These are phyloP conservation scores for Ictalurus punctatus DNA, from an alignment of 2,113 vertebrate genomes.

Conservation along the genomic window DNA sequence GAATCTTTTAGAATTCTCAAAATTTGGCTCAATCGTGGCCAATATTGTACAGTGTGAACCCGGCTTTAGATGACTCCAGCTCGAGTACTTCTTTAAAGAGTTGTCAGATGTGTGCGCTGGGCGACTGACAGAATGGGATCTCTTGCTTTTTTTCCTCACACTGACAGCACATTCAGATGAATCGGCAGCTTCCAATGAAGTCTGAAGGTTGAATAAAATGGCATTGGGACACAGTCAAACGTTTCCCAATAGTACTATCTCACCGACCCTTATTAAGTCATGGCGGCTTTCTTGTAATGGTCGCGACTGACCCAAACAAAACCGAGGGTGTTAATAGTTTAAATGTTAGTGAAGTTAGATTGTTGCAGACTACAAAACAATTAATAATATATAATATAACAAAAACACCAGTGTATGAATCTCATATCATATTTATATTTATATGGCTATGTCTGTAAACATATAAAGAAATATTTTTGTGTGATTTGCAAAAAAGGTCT, in stretches of 20 bases:
- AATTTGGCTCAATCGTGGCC: no score
- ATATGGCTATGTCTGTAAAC: no score
- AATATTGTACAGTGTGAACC: no score
- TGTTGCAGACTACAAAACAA: not conserved
- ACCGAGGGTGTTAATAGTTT: not conserved
- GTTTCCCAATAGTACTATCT: not conserved
- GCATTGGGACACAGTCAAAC: not conserved
- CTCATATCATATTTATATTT: not conserved
- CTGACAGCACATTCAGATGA: conserved; percentile 13
- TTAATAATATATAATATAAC: not conserved
- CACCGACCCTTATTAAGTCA: not conserved
- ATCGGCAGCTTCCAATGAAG: conserved; percentile 5
- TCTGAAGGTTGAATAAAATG: conserved; percentile 10
- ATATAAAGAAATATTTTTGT: no score
- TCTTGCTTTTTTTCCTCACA: not conserved
- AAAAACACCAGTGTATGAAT: not conserved
- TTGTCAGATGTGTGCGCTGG: not conserved
- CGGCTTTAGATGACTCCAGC: not conserved
- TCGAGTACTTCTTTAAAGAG: not conserved
- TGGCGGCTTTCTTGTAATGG: not conserved
- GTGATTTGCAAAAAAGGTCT: no score
- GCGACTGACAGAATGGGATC: conserved; percentile 38
- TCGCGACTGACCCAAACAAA: not conserved
- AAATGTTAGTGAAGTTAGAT: not conserved
- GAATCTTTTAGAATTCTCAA: no score